Conservation (phyloP, 2,888 invertebrate genomes). For the Tholera decimalis region DNA sequence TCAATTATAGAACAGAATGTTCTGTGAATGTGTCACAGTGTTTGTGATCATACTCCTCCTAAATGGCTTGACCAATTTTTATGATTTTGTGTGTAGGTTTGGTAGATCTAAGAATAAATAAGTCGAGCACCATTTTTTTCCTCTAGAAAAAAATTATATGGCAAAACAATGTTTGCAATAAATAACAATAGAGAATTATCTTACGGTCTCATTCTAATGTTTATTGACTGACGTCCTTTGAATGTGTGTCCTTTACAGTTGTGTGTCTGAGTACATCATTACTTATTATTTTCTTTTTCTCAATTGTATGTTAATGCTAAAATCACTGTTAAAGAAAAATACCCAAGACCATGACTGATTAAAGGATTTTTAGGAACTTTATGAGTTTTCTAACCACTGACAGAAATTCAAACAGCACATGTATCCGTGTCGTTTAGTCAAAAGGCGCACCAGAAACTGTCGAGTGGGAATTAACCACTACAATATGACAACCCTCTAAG, state of each 20-base stretch:
- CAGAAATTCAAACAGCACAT: background rate
- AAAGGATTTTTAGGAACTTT: background rate
- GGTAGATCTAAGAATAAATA: too few species aligned
- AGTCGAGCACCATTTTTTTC: too few species aligned
- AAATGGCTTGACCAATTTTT: too few species aligned
- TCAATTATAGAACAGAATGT: too few species aligned
- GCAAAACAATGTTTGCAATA: too few species aligned
- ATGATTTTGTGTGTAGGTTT: too few species aligned
- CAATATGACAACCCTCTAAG: slow-evolving; percentile 73
- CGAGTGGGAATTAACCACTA: slow-evolving; percentile 42
- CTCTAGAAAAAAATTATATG: too few species aligned
- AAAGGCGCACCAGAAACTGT: slow-evolving; percentile 35
- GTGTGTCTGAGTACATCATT: background rate
- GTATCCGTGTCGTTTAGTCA: background rate
- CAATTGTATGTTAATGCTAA: background rate
- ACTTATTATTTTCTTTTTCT: background rate
- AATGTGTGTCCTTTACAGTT: background rate
- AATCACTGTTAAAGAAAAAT: background rate
- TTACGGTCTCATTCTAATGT: background rate
- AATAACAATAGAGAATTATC: too few species aligned
- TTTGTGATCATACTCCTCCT: too few species aligned
- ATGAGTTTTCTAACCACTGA: background rate
- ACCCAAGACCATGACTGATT: background rate
- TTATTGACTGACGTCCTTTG: background rate
- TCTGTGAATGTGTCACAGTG: too few species aligned